phyloP scores from a whole-genome alignment of 2,888 invertebrate species.

The Nephrocerus scutellatus region DNA sequence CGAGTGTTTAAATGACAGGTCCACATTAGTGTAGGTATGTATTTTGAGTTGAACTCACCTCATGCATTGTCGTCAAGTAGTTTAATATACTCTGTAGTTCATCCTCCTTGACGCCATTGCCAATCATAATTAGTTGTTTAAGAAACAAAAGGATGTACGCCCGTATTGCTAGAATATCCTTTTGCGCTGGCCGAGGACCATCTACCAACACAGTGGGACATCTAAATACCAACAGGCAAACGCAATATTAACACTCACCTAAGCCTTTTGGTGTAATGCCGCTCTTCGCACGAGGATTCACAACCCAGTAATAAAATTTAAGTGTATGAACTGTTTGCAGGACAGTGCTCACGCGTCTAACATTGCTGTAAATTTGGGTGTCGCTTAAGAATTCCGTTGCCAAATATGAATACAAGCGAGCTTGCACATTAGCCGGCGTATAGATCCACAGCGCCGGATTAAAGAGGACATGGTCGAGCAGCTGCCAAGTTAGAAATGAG shows the following conservation, averaged over 20 bases:
- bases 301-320: conserved; percentile 99
- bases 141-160: conserved; percentile 92
- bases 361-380: conserved; percentile 95
- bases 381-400: conserved; percentile 98
- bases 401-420: conserved; percentile 91
- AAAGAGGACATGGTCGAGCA: conserved; percentile 98
- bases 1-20: conserved; percentile 20
- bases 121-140: conserved; percentile 93
- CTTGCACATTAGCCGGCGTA: conserved; percentile 92
- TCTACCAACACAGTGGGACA: conserved; percentile 56
- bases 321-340: conserved; percentile 97
- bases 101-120: conserved; percentile 96
- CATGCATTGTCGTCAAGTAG: conserved; percentile 95
- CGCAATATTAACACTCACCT: conserved; percentile 56
- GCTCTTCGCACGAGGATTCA: conserved; percentile 89
- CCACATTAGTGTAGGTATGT: too few relatives aligned
- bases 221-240: background rate
- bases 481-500: conserved; percentile 88
- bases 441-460: conserved; percentile 99
- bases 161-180: conserved; percentile 88
- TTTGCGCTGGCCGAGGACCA: conserved; percentile 88
- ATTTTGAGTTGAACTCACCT: too few relatives aligned
- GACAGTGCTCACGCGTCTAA: conserved; percentile 92
- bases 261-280: conserved; percentile 92
- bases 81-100: conserved; percentile 97